Evolutionary conservation across 2,113 vertebrate species (phyloP).

Genomic region (Microcebus ravelobensis): DNA sequence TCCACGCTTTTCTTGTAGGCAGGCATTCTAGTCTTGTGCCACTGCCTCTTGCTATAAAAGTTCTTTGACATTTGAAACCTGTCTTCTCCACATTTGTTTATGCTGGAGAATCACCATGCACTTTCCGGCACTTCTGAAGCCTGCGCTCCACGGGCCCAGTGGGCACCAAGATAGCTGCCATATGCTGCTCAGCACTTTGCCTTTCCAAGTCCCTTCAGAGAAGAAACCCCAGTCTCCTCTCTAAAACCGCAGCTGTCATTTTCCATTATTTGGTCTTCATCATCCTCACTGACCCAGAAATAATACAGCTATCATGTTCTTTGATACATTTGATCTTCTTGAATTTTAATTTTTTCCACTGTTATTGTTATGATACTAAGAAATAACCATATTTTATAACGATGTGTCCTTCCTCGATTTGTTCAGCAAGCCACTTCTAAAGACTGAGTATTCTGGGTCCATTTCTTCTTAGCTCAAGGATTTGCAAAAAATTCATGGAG

Average conservation of each 20-base stretch:
- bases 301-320: neutral
- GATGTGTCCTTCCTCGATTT: neutral
- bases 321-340: neutral
- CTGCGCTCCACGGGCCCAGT: neutral
- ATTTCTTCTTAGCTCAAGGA: neutral
- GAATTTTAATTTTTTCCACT: neutral
- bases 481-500: neutral
- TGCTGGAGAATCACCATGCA: neutral
- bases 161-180: neutral
- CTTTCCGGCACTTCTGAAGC: neutral
- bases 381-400: conserved; percentile 27
- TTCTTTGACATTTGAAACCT: neutral
- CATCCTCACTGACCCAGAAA: neutral
- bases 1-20: neutral
- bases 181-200: no score
- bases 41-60: neutral
- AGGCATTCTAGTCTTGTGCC: neutral
- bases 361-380: neutral
- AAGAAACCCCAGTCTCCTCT: neutral
- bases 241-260: neutral
- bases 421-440: neutral
- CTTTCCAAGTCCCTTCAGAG: neutral
- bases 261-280: neutral
- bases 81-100: neutral
- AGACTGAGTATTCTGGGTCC: neutral